Percentiles rank a stretch among this genome's conserved stretches.
These are phyloP conservation scores for Coenonympha glycerion DNA, from an alignment of 2,888 invertebrate genomes.

Conservation along the genomic window DNA sequence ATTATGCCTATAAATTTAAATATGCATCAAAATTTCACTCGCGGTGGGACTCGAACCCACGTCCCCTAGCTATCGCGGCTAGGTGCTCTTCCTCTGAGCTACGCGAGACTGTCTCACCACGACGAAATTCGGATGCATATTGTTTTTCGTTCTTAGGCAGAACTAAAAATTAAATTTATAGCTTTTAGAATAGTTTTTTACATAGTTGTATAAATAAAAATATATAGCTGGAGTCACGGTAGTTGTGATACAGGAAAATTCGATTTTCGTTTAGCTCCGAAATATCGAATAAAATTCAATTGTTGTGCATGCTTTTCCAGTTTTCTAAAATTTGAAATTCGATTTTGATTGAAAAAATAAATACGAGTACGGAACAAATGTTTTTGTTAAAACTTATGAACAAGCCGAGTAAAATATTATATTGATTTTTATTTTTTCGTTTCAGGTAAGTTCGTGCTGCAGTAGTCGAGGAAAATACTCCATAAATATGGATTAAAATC, in stretches of 20 bases:
- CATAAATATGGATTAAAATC: constrained; percentile 2
- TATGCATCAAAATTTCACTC: too few species aligned
- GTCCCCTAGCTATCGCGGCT: too few species aligned
- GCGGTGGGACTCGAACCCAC: too few species aligned
- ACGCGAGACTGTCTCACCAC: too few species aligned
- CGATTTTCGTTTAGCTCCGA: neutral
- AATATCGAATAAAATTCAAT: neutral
- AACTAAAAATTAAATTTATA: too few species aligned
- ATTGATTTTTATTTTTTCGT: neutral
- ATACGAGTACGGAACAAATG: neutral
- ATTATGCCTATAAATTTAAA: too few species aligned
- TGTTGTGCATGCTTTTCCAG: neutral
- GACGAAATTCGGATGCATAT: too few species aligned
- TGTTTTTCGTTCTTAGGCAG: too few species aligned
- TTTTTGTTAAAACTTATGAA: neutral
- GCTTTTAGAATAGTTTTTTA: too few species aligned
- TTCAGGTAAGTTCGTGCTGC: neutral
- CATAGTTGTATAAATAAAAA: too few species aligned
- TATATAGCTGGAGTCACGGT: neutral
- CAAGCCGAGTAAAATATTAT: neutral
- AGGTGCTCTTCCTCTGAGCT: too few species aligned
- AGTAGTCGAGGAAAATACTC: neutral
- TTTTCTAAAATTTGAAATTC: neutral
- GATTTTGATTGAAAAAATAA: neutral
- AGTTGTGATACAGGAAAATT: neutral